Base-by-base conservation (phyloP, 1,140 invertebrate species). In the Pogonognathellus flavescens region DNA sequence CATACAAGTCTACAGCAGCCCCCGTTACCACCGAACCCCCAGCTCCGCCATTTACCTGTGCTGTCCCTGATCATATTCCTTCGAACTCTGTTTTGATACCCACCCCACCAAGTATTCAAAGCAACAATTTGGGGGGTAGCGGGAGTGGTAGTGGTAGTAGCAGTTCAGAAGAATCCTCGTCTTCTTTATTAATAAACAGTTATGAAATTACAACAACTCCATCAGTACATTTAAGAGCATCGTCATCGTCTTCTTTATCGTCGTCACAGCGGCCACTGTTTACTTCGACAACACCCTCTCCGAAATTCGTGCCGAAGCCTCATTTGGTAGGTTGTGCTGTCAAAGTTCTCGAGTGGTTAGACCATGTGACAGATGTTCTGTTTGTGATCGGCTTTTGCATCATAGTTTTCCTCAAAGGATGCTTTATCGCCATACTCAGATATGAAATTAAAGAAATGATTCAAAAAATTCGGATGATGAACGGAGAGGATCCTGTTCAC, bases 381-480 rank as follows among this genome's bases (percentile, higher is more conserved):
- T 96, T 96, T 89, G 95, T 97, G 20, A 90, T 97, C 66, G 95
- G 96, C 10, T 97, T 96, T 90, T 97, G 96, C 91, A 96, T 97
- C 55, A 95, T 97, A 85, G 95, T 96, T 84, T 97, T 97, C 91
- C 93, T 96, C 70, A 97, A 97, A 91, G 92, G 97, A 88, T 97
- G 95, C 91, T 97, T 97, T 92, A 93, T 97, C 50, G 95, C 95
- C 41, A 97, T 97, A 89, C 92, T 97, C 53, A 91, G 92, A 85
- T 93, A 91, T 89, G 91, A 92, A 87, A 92, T 92, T 82, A 89
- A 90, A 18, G 91, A 91, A 88, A 92, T 92, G 91, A 96, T 97
- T 88, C 95, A 97, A 89, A 97, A 97, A 91, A 97, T 97, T 87
- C 92, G 92, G 31, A 88, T 94, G 53, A 89, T 94, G 11, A 91